A percentile compares a stretch with the other conserved stretches of the same genome.
These are phyloP conservation scores for Pristionchus arcanus DNA, from an alignment of 2,888 invertebrate species.

Conservation along the genomic window DNA sequence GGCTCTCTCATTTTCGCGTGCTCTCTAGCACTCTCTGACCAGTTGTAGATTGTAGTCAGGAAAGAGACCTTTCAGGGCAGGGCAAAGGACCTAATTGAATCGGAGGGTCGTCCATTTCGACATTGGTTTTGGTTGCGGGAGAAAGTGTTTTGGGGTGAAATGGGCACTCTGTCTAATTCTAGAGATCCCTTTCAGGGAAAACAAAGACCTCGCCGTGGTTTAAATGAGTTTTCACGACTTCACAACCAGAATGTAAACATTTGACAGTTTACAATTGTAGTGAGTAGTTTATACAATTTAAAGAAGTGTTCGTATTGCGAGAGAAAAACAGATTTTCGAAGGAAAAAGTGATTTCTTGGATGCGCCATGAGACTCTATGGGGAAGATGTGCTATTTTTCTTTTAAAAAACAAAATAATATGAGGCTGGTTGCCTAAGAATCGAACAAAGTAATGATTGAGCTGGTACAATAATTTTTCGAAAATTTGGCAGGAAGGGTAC, in stretches of 20 bases:
- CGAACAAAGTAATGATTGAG: too few relatives aligned
- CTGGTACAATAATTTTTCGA: too few relatives aligned
- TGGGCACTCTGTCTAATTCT: conserved; percentile 10
- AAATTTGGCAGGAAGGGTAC: too few relatives aligned
- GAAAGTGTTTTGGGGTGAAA: background rate
- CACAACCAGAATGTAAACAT: background rate
- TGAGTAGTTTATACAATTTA: too few relatives aligned
- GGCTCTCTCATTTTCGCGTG: background rate
- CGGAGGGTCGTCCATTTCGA: conserved; percentile 7
- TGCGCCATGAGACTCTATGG: too few relatives aligned
- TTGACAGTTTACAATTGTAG: background rate
- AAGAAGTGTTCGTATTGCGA: too few relatives aligned
- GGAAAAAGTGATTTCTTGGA: too few relatives aligned
- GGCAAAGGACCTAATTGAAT: background rate
- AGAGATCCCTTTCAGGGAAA: background rate
- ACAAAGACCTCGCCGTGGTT: background rate
- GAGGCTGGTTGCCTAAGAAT: too few relatives aligned
- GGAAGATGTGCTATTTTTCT: too few relatives aligned
- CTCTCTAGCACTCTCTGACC: background rate
- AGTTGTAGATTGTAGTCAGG: too few relatives aligned
- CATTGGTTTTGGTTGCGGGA: conserved; percentile 9
- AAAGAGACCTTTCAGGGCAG: background rate
- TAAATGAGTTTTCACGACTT: background rate
- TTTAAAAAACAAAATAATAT: too few relatives aligned
- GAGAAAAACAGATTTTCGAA: too few relatives aligned